Conservation (phyloP, 2,888 invertebrate species). For the Clistopyga incitator region DNA sequence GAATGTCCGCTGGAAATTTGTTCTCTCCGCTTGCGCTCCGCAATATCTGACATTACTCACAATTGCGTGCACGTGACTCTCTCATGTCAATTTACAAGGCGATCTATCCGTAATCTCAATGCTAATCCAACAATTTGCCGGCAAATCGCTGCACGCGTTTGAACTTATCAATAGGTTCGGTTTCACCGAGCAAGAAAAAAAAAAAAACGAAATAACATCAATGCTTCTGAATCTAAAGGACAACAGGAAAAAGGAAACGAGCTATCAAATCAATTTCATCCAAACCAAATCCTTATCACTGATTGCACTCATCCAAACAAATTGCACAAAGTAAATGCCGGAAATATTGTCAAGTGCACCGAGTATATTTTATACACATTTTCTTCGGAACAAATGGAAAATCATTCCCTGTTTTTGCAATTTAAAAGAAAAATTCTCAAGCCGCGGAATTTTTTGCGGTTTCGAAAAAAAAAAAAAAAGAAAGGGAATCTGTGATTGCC, state of each 20-base stretch:
- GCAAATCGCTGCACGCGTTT: slow-evolving; percentile 32
- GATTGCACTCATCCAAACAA: neutral
- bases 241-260: neutral
- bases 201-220: neutral
- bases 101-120: slow-evolving; percentile 3
- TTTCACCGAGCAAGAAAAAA: neutral
- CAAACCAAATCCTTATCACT: neutral
- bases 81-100: slow-evolving; percentile 44
- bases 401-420: no score
- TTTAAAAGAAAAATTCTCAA: no score
- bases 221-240: no score
- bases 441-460: no score
- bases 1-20: slow-evolving; percentile 5
- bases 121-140: slow-evolving; percentile 18
- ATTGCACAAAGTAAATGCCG: neutral
- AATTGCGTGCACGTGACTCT: slow-evolving; percentile 44
- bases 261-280: neutral
- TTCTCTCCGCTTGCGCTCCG: neutral
- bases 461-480: no score
- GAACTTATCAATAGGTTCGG: neutral
- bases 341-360: no score
- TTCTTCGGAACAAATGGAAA: no score
- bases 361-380: no score
- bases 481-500: no score
- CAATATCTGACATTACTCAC: neutral